Percentiles rank a stretch among this genome's conserved stretches.
Conservation (phyloP, 1,140 invertebrate genomes). For the Ips typographus region DNA sequence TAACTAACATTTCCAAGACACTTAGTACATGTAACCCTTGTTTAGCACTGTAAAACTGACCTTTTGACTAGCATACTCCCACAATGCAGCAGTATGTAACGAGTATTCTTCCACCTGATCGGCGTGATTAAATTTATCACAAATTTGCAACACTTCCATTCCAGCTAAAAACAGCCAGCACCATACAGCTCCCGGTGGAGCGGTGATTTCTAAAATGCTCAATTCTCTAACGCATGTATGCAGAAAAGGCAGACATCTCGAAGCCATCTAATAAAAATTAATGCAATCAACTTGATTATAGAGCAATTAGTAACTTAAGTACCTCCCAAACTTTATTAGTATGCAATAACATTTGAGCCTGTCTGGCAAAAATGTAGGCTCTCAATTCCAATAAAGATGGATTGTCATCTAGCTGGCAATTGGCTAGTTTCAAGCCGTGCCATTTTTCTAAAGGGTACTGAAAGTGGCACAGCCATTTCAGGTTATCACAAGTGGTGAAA, state of each 20-base stretch:
- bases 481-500: conserved; percentile 80
- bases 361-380: conserved; percentile 92
- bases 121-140: conserved; percentile 68
- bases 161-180: conserved; percentile 94
- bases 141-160: conserved; percentile 82
- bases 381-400: conserved; percentile 79
- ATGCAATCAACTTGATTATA: background rate
- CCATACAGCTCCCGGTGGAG: conserved; percentile 79
- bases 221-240: conserved; percentile 85
- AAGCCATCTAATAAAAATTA: conserved; percentile 66
- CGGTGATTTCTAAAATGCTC: conserved; percentile 71
- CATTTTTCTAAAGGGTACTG: conserved; percentile 76
- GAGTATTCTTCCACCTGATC: conserved; percentile 77
- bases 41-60: conserved; percentile 52
- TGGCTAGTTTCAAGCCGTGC: conserved; percentile 74
- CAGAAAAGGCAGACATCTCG: conserved; percentile 81
- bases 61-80: conserved; percentile 92
- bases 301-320: conserved; percentile 44
- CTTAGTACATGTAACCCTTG: no score
- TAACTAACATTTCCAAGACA: conserved; percentile 59
- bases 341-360: conserved; percentile 81
- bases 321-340: conserved; percentile 80
- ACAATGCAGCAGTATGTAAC: conserved; percentile 83
- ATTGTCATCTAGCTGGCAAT: conserved; percentile 43
- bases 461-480: conserved; percentile 79